Evolutionary conservation across 2,797 vertebrate genomes (phyloP).

Genomic region (Muscicapa striata): DNA sequence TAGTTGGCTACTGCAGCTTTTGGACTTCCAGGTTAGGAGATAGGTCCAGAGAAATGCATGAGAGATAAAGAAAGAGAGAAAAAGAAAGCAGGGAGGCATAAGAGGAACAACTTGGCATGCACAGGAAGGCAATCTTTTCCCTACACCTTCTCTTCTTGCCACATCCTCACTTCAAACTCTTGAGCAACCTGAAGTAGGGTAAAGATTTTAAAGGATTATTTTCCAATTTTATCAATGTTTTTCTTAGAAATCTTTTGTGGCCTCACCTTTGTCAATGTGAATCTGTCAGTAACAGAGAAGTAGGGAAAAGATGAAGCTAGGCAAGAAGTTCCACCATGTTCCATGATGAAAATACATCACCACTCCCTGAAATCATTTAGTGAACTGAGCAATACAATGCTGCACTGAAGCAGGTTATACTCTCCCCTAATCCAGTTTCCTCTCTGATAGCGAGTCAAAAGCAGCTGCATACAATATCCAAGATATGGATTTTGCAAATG

Average conservation of each 20-base stretch:
- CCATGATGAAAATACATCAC: neutral
- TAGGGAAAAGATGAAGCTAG: neutral
- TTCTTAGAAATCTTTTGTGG: neutral
- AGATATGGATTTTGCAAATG: neutral
- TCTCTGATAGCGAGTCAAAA: neutral
- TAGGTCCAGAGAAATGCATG: neutral
- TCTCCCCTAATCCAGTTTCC: neutral
- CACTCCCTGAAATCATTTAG: neutral
- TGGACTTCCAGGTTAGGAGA: neutral
- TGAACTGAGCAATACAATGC: neutral
- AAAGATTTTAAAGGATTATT: neutral
- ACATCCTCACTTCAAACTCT: neutral
- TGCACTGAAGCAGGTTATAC: neutral
- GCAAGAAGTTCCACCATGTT: neutral
- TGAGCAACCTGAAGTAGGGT: neutral
- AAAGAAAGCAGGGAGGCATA: neutral
- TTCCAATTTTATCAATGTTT: neutral
- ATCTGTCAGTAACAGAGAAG: neutral
- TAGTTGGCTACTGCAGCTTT: neutral
- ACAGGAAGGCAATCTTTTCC: neutral
- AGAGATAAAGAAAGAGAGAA: neutral
- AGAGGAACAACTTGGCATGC: neutral
- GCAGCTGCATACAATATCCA: neutral
- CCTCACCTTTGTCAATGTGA: neutral
- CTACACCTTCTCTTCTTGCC: neutral